Percentiles rank a stretch among this genome's conserved stretches.
Conservation (phyloP, 2,113 vertebrate species). For the sheep (Ovis aries) region DNA sequence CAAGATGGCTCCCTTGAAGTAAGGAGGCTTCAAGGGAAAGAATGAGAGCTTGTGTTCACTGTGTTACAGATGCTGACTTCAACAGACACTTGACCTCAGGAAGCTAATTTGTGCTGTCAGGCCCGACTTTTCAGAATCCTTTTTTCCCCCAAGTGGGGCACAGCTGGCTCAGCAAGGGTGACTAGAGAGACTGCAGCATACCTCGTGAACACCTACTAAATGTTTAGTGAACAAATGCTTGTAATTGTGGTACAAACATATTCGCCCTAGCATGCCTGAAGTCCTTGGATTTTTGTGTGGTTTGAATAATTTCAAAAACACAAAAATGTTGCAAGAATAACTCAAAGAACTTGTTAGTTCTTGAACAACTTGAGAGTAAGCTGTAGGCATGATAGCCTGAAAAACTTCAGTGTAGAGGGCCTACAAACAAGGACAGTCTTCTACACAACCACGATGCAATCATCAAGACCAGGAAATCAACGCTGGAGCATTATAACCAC, state of each 20-base stretch:
- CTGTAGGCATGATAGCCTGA: background rate
- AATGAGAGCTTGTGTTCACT: background rate
- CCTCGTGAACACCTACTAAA: no score
- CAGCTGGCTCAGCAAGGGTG: background rate
- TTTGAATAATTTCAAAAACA: background rate
- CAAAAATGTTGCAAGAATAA: background rate
- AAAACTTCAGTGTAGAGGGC: background rate
- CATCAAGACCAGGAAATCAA: background rate
- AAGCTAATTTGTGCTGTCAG: background rate
- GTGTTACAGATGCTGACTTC: background rate
- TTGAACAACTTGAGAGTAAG: background rate
- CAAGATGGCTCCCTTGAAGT: background rate
- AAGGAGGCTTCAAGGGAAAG: background rate
- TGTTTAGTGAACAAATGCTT: background rate
- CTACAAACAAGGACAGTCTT: background rate
- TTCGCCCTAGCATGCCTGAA: background rate
- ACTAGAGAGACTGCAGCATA: background rate
- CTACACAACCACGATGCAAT: fast-evolving
- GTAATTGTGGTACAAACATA: background rate
- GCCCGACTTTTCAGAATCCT: background rate
- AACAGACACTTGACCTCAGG: background rate
- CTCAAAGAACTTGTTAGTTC: background rate
- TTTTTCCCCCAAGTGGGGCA: background rate
- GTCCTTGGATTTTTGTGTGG: background rate
- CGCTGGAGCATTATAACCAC: fast-evolving